phyloP scores from a whole-genome alignment of 2,797 vertebrate genomes.

The Anguilla megastoma region DNA sequence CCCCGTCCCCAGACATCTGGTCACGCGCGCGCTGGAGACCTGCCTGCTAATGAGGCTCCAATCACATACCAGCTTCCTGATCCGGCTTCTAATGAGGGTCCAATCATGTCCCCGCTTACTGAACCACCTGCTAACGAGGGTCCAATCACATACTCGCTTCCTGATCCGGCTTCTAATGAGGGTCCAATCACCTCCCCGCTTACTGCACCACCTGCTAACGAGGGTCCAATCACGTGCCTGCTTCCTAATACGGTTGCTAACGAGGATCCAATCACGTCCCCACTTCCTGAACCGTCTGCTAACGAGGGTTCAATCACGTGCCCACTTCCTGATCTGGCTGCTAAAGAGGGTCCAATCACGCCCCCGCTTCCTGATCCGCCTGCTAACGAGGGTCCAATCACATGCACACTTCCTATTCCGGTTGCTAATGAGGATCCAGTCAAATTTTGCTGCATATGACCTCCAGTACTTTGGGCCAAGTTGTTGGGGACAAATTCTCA shows the following conservation, averaged over 20 bases:
- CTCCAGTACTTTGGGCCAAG: background rate
- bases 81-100: too few species aligned
- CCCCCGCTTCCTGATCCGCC: too few species aligned
- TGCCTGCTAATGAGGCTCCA: slow-evolving; percentile 28
- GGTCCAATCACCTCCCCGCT: background rate
- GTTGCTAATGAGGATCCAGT: too few species aligned
- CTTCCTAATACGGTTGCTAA: background rate
- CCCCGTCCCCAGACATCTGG: slow-evolving; percentile 22
- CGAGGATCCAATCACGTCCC: background rate
- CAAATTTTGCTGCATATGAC: background rate
- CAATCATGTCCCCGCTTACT: too few species aligned
- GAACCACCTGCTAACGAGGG: background rate
- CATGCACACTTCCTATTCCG: too few species aligned
- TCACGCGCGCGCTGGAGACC: background rate
- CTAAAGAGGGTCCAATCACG: too few species aligned
- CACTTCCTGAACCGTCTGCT: background rate
- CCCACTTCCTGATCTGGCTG: background rate
- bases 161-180: slow-evolving; percentile 12
- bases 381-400: too few species aligned
- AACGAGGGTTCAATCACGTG: slow-evolving; percentile 26
- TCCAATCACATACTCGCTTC: too few species aligned
- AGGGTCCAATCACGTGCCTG: background rate
- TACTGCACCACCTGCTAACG: background rate
- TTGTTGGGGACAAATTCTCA: background rate
- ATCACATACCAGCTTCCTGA: background rate